These are phyloP conservation scores for Petrosia ficiformis DNA, from an alignment of 37 sponge, comb jelly and placozoan genomes.

Conservation along the genomic window DNA sequence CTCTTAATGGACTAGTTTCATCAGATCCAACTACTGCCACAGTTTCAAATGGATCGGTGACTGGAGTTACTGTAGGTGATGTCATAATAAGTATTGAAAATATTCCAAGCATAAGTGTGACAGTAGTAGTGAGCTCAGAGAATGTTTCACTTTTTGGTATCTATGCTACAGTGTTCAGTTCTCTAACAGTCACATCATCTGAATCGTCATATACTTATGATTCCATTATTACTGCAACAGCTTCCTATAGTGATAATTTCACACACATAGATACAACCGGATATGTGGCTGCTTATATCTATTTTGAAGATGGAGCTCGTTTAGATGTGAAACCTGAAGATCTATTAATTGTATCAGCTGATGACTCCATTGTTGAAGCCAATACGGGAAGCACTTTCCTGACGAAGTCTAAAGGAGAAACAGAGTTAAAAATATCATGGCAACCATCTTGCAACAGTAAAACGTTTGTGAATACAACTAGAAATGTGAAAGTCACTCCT, in stretches of 20 bases:
- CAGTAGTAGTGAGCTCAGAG: constrained; percentile 21
- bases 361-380: background rate
- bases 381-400: background rate
- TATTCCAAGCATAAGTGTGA: too few relatives aligned
- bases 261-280: constrained; percentile 6
- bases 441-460: background rate
- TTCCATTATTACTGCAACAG: constrained; percentile 15
- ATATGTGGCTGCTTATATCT: constrained; percentile 24
- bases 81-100: background rate
- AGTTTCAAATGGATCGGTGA: constrained; percentile 7
- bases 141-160: background rate
- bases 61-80: background rate
- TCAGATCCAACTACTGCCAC: background rate
- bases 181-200: constrained; percentile 3
- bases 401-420: background rate
- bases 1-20: background rate
- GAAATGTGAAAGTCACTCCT: background rate
- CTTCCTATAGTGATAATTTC: constrained; percentile 10
- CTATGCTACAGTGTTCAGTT: constrained; percentile 30
- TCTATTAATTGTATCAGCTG: background rate
- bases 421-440: background rate
- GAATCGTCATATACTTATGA: constrained; percentile 12
- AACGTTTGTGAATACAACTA: background rate
- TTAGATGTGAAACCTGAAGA: constrained; percentile 5
- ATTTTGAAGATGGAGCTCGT: constrained; percentile 59